Evolutionary conservation across 2,113 vertebrate species (phyloP), one percentile per base, ranked within the genome.

Genomic region (Pungitius pungitius): DNA sequence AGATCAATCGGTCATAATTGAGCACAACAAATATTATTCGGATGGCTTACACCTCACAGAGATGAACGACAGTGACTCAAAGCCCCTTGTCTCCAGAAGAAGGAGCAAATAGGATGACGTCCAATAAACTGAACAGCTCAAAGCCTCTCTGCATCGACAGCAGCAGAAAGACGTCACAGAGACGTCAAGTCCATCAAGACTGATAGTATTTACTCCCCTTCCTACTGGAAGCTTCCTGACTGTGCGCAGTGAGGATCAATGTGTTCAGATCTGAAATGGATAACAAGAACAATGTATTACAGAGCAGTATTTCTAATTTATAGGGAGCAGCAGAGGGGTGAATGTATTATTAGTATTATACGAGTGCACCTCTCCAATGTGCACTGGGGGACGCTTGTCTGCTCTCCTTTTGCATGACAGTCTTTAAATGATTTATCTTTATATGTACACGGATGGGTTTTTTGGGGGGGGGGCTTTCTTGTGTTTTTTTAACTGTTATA

Each of bases 191-290:
- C 26, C 42, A 58, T 62, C 47, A 59, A 62, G 59, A 58, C 39
- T 35, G 60, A 80, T 83, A 4, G 12, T 3, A 54, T 69, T 55
- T 67, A 33, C 42, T 47, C 33, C 24, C 27, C 37, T 69, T 82
- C 75, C 76, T 35, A 26, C 33, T 30, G 43, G 52, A 75, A 5
- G 76, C 69, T 77, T 74, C 65, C 73, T 73, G 83, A 30, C 61
- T 14, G 39, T 20, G 11, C n/a, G 24, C 33, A 43, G 57, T 1
- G 58, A 63, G 8, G 77, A 73, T 47, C 43, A 65, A 59, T 51
- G 54, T 39, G 42, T 42, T 73, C 69, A 70, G 80, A 85, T 78
- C 57, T 4, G 52, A 52, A 14, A 15, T 22, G 6, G 67, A 70
- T 77, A 69, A 70, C 51, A 5, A 64, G 59, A 11, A 49, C 26